Evolutionary conservation across 2,888 invertebrate genomes (phyloP).

Genomic region (Coelinius sp.): DNA sequence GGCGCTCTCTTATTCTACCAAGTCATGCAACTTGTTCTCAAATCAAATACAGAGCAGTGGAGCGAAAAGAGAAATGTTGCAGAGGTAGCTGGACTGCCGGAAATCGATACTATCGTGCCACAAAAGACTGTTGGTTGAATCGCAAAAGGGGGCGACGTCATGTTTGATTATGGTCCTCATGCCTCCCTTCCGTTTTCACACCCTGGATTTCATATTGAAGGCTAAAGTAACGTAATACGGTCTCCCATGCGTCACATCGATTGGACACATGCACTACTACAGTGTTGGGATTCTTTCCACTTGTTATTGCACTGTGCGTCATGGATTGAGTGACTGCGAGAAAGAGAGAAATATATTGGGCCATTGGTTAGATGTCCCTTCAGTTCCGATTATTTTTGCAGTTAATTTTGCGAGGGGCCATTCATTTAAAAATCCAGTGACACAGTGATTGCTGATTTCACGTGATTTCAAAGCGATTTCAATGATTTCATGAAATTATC

Average conservation of each 20-base stretch:
- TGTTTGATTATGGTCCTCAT: constrained; percentile 58
- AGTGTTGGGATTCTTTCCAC: neutral
- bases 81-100: constrained; percentile 23
- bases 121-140: constrained; percentile 39
- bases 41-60: no score
- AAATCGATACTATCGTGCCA: constrained; percentile 40
- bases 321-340: neutral
- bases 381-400: no score
- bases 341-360: no score
- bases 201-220: constrained; percentile 54
- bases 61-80: neutral
- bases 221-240: constrained; percentile 52
- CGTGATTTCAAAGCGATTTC: no score
- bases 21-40: no score
- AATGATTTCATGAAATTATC: no score
- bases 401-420: no score
- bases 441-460: no score
- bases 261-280: neutral
- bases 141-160: constrained; percentile 46
- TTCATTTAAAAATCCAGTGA: no score
- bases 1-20: no score
- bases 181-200: constrained; percentile 49
- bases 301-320: neutral
- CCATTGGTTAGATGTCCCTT: no score
- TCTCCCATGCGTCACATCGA: constrained; percentile 7